phyloP scores from a whole-genome alignment of 2,797 vertebrate genomes.

The Crenichthys baileyi region DNA sequence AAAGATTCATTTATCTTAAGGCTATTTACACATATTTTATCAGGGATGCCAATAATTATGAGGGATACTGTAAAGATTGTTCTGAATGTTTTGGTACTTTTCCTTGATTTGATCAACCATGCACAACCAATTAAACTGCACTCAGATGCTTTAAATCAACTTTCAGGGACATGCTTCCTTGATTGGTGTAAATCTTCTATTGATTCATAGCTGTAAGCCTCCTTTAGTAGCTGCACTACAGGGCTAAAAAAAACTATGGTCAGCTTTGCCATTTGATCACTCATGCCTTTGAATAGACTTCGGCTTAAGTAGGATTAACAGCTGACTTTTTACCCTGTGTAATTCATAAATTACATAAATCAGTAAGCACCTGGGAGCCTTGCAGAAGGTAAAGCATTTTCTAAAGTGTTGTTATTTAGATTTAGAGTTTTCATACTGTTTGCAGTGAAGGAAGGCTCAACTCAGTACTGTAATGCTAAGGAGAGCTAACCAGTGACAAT shows the following conservation, averaged over 20 bases:
- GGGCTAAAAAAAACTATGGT: constrained; percentile 31
- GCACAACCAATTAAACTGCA: neutral
- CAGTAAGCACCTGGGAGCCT: constrained; percentile 12
- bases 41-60: neutral
- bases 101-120: neutral
- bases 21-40: neutral
- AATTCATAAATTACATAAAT: constrained; percentile 24
- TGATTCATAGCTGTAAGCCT: constrained; percentile 18
- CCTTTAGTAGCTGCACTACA: constrained; percentile 18
- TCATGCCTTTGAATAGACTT: constrained; percentile 24
- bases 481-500: constrained; percentile 19
- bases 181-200: constrained; percentile 42
- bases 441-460: neutral
- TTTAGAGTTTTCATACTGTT: constrained; percentile 3
- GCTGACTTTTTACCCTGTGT: constrained; percentile 30
- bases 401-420: neutral
- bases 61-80: neutral
- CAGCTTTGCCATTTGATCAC: constrained; percentile 34
- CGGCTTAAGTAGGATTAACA: constrained; percentile 51
- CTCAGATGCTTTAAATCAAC: neutral
- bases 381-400: neutral
- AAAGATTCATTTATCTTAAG: neutral
- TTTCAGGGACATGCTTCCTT: constrained; percentile 24
- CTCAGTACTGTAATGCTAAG: neutral
- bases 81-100: constrained; percentile 4